phyloP scores from a whole-genome alignment of 2,113 vertebrate genomes.

The Eidolon helvum region DNA sequence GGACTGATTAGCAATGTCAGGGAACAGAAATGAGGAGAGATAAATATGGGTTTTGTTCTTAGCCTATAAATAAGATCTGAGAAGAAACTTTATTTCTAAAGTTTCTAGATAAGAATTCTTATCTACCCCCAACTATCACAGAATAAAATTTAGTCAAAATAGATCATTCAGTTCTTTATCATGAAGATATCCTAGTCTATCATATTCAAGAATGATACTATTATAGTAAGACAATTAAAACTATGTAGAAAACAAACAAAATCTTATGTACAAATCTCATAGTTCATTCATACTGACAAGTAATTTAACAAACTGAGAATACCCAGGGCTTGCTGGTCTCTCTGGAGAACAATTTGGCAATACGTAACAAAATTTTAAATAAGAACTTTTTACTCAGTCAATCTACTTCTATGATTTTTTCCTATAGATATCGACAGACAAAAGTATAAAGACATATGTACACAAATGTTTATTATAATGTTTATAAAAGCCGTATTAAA shows the following conservation, averaged over 20 bases:
- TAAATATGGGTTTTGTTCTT: background rate
- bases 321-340: background rate
- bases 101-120: background rate
- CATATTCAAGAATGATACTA: background rate
- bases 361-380: background rate
- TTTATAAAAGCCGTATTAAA: background rate
- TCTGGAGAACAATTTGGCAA: background rate
- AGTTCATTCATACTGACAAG: background rate
- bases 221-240: background rate
- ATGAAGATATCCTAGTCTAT: background rate
- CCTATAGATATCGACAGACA: background rate
- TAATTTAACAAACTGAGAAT: constrained; percentile 27
- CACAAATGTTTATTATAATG: background rate
- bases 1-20: background rate
- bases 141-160: background rate
- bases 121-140: background rate
- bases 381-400: background rate
- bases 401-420: background rate
- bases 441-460: background rate
- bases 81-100: constrained; percentile 11
- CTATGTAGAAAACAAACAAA: background rate
- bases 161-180: background rate
- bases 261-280: background rate
- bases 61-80: background rate
- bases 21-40: background rate